Base-by-base conservation (phyloP, 2,113 vertebrate genomes). In the Axis porcinus region DNA sequence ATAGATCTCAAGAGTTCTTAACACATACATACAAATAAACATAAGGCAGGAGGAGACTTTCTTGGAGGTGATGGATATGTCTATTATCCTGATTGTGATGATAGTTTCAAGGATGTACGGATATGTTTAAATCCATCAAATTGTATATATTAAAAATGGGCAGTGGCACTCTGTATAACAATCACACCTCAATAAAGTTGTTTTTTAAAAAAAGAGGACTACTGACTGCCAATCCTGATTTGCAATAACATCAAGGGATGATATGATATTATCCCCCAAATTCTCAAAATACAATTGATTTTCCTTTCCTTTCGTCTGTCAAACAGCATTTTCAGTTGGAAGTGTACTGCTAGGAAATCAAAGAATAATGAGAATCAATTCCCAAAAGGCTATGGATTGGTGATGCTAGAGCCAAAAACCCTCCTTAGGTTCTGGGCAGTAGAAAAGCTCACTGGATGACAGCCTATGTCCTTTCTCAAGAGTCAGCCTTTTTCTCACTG, bases 281-380 rank as follows among this genome's bases (percentile, higher is more conserved):
- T 95, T 87, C 30, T 83, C 50, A 36, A 91, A 96, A 86, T 76
- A 64, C 17, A 96, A 85, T 30, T 86, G 30, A 86, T 93, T 92
- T 88, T 78, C 50, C 70, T 84, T 76, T 87, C 52, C 47, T 95
- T 93, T 93, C 52, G 70, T 74, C 27, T 83, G 57, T 85, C 40
- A 90, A 60, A 64, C 6, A 50, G 23, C 17, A 91, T 17, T 86
- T 94, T 90, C 64, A 36, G 50, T 54, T 96, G 79, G 64, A 95
- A 97, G 33, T 25, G 23, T 33, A 87, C 47, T 70, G 45, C n/a
- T 83, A 89, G 30, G 14, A 97, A 95, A 93, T 96, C 30, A 93
- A 91, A 19, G 36, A 94, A 81, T 84, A 52, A 92, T 23, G 47
- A 36, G 10, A 96, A 86, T 82, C 96, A 94, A 82, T 58, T 86